phyloP scores from a whole-genome alignment of 2,797 vertebrate genomes.

The Neoniphon sammara region DNA sequence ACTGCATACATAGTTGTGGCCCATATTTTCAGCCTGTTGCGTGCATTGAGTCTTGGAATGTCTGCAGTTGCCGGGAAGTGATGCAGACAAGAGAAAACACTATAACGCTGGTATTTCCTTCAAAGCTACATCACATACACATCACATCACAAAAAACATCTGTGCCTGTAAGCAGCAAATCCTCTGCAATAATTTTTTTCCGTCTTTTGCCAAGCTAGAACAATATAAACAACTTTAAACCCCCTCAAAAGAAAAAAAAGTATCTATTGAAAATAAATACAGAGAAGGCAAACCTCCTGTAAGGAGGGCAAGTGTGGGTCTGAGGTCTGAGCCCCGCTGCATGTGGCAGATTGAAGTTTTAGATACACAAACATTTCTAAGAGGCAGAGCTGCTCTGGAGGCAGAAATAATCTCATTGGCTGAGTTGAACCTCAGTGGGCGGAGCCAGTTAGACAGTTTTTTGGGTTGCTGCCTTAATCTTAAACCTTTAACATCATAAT shows the following conservation, averaged over 20 bases:
- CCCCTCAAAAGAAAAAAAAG: background rate
- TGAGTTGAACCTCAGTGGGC: no score
- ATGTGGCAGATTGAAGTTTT: background rate
- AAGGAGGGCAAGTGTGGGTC: background rate
- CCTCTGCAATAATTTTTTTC: background rate
- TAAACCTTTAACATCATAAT: no score
- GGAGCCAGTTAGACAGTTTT: no score
- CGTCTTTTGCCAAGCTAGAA: background rate
- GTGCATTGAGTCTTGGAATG: background rate
- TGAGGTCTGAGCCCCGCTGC: slow-evolving; percentile 7
- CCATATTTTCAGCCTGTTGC: background rate
- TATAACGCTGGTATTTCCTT: background rate
- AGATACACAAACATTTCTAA: no score
- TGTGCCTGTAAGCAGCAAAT: background rate
- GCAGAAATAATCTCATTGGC: no score
- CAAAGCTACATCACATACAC: no score
- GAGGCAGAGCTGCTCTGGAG: no score
- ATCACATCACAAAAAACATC: background rate
- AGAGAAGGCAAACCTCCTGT: background rate
- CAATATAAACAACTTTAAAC: background rate
- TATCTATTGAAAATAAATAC: background rate
- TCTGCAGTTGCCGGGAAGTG: no score
- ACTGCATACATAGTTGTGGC: background rate
- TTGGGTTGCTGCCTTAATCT: no score
- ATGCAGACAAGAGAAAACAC: no score